Percentiles rank a stretch among this genome's conserved stretches.
Evolutionary conservation across 1,140 invertebrate genomes (phyloP).

Genomic region (Caenorhabditis inopinata): DNA sequence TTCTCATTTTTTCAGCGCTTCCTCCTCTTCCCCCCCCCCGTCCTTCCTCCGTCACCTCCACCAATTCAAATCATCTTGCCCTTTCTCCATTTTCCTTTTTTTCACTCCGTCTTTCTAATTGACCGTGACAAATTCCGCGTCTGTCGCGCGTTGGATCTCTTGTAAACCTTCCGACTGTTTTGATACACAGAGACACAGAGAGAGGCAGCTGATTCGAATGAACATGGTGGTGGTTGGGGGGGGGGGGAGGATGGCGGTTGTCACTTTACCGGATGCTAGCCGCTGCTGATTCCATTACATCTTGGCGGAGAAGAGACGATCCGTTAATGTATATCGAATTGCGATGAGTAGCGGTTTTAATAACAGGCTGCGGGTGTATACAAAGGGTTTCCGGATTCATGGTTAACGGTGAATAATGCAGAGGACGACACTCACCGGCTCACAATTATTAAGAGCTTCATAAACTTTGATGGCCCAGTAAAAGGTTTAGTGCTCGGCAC

Average conservation of each 20-base stretch:
- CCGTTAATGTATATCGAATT: conserved; percentile 10
- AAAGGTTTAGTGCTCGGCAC: too few species aligned
- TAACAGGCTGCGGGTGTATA: neutral
- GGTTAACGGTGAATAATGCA: too few species aligned
- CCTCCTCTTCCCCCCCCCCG: neutral
- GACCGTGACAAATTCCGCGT: conserved; percentile 18
- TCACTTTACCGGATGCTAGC: conserved; percentile 26
- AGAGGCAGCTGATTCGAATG: too few species aligned
- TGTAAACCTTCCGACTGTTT: too few species aligned
- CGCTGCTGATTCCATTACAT: conserved; percentile 8
- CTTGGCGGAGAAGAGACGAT: neutral
- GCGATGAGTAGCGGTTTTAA: conserved; percentile 1
- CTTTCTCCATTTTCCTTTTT: neutral
- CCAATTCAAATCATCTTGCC: conserved; percentile 6
- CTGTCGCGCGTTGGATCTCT: too few species aligned
- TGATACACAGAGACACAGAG: neutral
- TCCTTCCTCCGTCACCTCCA: neutral
- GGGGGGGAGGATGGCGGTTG: neutral
- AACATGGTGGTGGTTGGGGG: neutral
- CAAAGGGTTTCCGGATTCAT: too few species aligned
- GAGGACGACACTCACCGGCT: too few species aligned
- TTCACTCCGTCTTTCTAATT: conserved; percentile 8
- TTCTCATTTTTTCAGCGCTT: neutral
- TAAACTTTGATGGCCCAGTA: too few species aligned
- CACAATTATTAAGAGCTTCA: too few species aligned